Conservation (phyloP, 2,113 vertebrate genomes). For the Sebastes schlegelii region DNA sequence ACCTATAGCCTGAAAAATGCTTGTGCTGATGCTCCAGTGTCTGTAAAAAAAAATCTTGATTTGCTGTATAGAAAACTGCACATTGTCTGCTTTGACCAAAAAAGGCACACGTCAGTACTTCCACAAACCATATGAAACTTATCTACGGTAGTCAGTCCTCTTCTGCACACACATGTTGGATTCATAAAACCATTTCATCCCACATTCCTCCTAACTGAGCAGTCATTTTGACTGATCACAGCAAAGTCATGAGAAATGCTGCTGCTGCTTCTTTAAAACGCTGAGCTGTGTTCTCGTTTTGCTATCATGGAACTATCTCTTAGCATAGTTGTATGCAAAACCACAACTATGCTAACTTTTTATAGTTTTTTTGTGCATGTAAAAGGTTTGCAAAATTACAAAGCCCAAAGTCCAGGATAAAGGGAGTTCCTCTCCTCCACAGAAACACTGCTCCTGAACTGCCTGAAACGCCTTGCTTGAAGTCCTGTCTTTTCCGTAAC, state of each 20-base stretch:
- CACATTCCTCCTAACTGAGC: conserved; percentile 6
- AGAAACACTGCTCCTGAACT: too few species aligned
- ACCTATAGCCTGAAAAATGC: not conserved
- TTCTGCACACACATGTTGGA: not conserved
- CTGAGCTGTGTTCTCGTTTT: conserved; percentile 3
- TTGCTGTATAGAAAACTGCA: not conserved
- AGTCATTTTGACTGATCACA: not conserved
- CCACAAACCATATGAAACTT: not conserved
- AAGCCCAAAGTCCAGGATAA: too few species aligned
- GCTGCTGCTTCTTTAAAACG: not conserved
- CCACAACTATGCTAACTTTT: too few species aligned
- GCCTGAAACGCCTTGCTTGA: too few species aligned
- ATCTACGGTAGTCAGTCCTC: not conserved
- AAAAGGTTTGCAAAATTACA: too few species aligned
- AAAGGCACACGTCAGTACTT: not conserved
- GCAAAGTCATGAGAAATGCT: not conserved
- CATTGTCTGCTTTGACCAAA: not conserved
- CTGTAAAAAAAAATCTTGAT: not conserved
- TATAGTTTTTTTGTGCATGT: too few species aligned
- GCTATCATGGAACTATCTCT: not conserved
- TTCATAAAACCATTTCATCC: conserved; percentile 1
- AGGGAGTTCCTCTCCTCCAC: too few species aligned
- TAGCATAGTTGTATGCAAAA: too few species aligned
- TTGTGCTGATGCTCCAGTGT: not conserved
- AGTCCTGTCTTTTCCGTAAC: too few species aligned